phyloP scores from a whole-genome alignment of 1,140 invertebrate genomes.

The Drosophila bocqueti region DNA sequence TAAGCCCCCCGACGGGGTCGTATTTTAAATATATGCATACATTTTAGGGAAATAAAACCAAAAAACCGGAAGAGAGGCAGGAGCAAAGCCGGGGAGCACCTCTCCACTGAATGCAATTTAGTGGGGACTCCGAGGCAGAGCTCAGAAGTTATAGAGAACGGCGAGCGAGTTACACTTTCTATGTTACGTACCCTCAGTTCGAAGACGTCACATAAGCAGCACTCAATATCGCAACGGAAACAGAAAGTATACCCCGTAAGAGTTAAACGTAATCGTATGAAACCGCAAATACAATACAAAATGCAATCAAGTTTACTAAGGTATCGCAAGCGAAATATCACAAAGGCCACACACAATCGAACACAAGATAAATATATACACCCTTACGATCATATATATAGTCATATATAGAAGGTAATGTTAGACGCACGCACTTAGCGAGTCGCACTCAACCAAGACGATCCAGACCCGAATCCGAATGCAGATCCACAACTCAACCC shows the following conservation, averaged over 20 bases:
- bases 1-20: constrained; percentile 44
- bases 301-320: constrained; percentile 76
- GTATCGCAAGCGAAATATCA: constrained; percentile 54
- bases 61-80: constrained; percentile 16
- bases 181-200: constrained; percentile 36
- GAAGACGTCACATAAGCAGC: constrained; percentile 31
- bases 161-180: constrained; percentile 22
- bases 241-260: constrained; percentile 40
- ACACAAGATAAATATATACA: constrained; percentile 48
- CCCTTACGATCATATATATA: constrained; percentile 46
- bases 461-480: constrained; percentile 12
- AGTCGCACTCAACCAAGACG: constrained; percentile 44
- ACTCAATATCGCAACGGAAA: constrained; percentile 47
- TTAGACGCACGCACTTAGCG: constrained; percentile 73
- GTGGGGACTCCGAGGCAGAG: constrained; percentile 13
- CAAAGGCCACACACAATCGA: constrained; percentile 41
- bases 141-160: constrained; percentile 3
- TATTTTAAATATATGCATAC: constrained; percentile 64
- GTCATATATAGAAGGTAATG: constrained; percentile 48
- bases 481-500: constrained; percentile 23
- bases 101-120: constrained; percentile 29
- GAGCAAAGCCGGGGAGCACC: constrained; percentile 16
- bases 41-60: constrained; percentile 59
- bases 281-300: constrained; percentile 64
- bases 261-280: constrained; percentile 44